These are phyloP conservation scores for Oopsacas minuta DNA, from an alignment of 37 sponge, comb jelly and placozoan species.

Conservation along the genomic window DNA sequence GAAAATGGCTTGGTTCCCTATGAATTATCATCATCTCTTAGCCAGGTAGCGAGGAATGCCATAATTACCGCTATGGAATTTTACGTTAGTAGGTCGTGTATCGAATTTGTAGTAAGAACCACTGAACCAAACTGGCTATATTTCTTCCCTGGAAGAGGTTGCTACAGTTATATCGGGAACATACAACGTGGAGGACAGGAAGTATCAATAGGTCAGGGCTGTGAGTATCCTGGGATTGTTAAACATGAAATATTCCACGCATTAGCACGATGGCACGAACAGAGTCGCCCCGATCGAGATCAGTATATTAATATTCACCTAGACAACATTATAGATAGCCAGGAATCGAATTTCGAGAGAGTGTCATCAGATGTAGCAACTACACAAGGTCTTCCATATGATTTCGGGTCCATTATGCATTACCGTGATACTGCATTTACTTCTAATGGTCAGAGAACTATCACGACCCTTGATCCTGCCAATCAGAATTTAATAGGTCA, in stretches of 20 bases:
- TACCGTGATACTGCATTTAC: constrained; percentile 55
- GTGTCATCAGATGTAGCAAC: constrained; percentile 22
- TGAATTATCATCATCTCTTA: neutral
- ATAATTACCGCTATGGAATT: constrained; percentile 36
- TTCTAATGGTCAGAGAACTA: constrained; percentile 37
- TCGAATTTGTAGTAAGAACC: constrained; percentile 34
- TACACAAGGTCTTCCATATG: constrained; percentile 50
- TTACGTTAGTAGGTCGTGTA: constrained; percentile 34
- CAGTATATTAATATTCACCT: constrained; percentile 27
- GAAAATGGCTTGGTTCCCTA: neutral
- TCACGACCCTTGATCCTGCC: constrained; percentile 20
- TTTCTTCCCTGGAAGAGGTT: constrained; percentile 46
- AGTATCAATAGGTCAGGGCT: constrained; percentile 62
- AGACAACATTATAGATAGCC: constrained; percentile 38
- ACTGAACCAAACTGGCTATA: constrained; percentile 31
- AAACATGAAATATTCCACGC: constrained; percentile 66
- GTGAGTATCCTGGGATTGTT: constrained; percentile 49
- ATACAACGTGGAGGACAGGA: constrained; percentile 34
- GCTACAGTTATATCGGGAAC: constrained; percentile 48
- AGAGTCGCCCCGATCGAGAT: constrained; percentile 73
- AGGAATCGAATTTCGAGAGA: constrained; percentile 29
- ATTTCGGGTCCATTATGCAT: constrained; percentile 63
- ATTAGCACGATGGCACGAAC: constrained; percentile 67
- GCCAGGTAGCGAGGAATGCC: constrained; percentile 25
- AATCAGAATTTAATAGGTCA: constrained; percentile 31